Base-by-base conservation (phyloP, 1,140 invertebrate genomes). In the Calosoma granatense region DNA sequence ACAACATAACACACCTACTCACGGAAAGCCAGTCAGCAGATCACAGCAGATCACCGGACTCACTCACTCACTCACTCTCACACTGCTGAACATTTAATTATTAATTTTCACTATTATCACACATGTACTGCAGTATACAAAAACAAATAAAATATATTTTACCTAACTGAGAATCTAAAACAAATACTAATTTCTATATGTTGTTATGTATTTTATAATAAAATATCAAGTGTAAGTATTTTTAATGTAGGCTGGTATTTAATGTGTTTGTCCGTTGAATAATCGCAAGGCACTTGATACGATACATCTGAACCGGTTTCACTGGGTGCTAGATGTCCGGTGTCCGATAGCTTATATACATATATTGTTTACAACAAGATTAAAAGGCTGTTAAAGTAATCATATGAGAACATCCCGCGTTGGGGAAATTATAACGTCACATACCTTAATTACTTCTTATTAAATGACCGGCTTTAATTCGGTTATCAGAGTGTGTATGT, bases 321-420 rank as follows among this genome's bases (percentile, higher is more conserved):
- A 36, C 26, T 36, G 6, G 26, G 26, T 36, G 26, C n/a, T n/a
- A 36, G n/a, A 36, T 47, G 41, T 47, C 9, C 41, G 17, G 6
- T 47, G 6, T 17, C 9, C 41, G 17, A 6, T 47, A 36, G 26
- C 15, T 12, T 47, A 17, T 3, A 47, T 47, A 47, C 17, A 12
- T 36, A 47, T 47, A 47, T 47, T 47, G 41, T 47, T 47, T 47
- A 47, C 41, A 47, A 47, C 41, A 47, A 47, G 41, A 47, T 47
- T 47, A 47, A 47, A 47, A 9, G 41, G 3, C 41, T 47, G 17
- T 47, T 47, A 47, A 47, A 12, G 41, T 47, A 47, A 9, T 47
- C 6, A 12, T 47, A 9, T 12, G 17, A 47, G 41, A 12, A 47
- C 6, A 47, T 47, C 41, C 15, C 41, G 41, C 17, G 41, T 17